Evolutionary conservation across 2,113 vertebrate genomes (phyloP).

Genomic region (Cardinalis cardinalis): DNA sequence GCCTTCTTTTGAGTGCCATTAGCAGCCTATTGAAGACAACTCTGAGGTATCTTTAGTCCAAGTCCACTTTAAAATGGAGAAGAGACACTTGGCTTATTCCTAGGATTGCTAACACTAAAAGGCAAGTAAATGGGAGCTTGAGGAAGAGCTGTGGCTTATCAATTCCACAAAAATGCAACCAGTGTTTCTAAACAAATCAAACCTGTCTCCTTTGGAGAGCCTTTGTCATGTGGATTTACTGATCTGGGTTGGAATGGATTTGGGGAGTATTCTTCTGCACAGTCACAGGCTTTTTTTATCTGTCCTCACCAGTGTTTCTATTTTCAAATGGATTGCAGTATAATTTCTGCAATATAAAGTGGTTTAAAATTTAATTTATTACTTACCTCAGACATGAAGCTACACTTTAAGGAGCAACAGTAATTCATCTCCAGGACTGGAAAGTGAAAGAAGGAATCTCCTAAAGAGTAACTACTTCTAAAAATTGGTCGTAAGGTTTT

Average conservation of each 20-base stretch:
- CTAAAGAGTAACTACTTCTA: neutral
- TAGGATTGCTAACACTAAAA: neutral
- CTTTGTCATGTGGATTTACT: neutral
- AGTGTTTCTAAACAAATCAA: neutral
- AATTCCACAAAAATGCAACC: neutral
- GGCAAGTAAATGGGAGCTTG: neutral
- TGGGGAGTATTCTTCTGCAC: neutral
- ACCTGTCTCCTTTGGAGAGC: neutral
- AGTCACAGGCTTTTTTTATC: neutral
- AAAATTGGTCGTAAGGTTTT: neutral
- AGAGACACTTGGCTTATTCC: neutral
- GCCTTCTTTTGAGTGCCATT: neutral
- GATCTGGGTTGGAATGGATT: neutral
- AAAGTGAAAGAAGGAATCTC: neutral
- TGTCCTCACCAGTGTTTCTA: neutral
- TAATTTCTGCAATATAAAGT: neutral
- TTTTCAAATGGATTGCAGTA: neutral
- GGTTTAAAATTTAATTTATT: neutral
- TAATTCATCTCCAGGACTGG: neutral
- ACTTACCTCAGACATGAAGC: neutral
- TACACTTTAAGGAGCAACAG: neutral
- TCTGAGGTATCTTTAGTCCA: neutral
- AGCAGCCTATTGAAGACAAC: neutral
- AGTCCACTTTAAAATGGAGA: neutral
- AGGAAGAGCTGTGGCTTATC: neutral